Percentiles rank a stretch among this genome's conserved stretches.
phyloP scores from a whole-genome alignment of 2,113 vertebrate species.

The Shinisaurus crocodilurus region DNA sequence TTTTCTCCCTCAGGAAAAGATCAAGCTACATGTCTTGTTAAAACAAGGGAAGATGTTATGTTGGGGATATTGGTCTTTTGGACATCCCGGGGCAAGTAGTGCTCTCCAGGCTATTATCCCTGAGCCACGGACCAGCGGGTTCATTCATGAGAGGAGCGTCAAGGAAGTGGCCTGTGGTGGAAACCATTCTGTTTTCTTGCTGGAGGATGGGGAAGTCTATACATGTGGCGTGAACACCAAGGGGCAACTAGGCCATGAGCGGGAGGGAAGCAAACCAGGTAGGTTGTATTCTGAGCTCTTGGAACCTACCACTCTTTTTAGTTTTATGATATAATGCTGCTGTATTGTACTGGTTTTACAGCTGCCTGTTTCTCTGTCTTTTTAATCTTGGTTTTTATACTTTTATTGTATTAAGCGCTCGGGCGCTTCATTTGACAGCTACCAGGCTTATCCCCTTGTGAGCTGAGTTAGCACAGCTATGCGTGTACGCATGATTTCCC shows the following conservation, averaged over 20 bases:
- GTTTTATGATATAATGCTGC: background rate
- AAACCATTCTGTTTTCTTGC: conserved; percentile 90
- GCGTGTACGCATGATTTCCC: too few relatives aligned
- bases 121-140: conserved; percentile 84
- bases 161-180: conserved; percentile 90
- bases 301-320: background rate
- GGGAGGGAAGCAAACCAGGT: conserved; percentile 88
- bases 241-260: conserved; percentile 93
- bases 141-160: conserved; percentile 83
- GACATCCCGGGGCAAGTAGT: conserved; percentile 87
- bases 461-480: too few relatives aligned
- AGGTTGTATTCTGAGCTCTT: conserved; percentile 20
- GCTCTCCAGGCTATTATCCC: conserved; percentile 78
- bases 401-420: background rate
- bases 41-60: conserved; percentile 89
- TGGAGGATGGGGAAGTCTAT: conserved; percentile 92
- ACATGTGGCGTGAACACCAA: conserved; percentile 92
- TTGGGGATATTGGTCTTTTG: conserved; percentile 92
- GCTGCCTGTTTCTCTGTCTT: background rate
- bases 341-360: background rate
- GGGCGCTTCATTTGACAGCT: too few relatives aligned
- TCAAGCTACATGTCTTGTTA: conserved; percentile 76
- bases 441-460: too few relatives aligned
- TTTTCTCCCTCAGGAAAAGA: conserved; percentile 53
- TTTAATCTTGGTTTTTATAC: background rate